phyloP scores from a whole-genome alignment of 2,888 invertebrate species.

The Odontocerum albicorne region DNA sequence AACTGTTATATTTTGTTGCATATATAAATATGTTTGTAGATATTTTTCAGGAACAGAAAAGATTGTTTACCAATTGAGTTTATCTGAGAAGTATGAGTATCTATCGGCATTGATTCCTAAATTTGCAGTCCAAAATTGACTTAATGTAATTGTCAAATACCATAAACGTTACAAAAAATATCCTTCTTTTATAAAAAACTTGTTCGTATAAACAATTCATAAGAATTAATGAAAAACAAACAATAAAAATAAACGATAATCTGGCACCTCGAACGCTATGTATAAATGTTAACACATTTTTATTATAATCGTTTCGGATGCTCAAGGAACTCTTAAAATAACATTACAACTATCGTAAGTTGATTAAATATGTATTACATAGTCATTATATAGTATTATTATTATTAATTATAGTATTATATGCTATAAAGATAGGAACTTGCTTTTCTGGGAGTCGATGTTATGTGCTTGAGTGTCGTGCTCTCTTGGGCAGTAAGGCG shows the following conservation, averaged over 20 bases:
- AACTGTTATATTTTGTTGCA: too few relatives aligned
- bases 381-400: constrained; percentile 61
- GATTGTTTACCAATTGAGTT: too few relatives aligned
- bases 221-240: constrained; percentile 28
- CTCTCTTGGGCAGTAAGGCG: constrained; percentile 9
- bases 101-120: too few relatives aligned
- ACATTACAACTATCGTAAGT: constrained; percentile 59
- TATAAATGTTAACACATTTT: constrained; percentile 61
- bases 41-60: too few relatives aligned
- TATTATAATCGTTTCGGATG: constrained; percentile 37
- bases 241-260: constrained; percentile 25
- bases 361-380: constrained; percentile 56
- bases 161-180: constrained; percentile 16
- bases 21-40: too few relatives aligned
- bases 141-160: constrained; percentile 4
- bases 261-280: constrained; percentile 40
- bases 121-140: constrained; percentile 1
- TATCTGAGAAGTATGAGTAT: too few relatives aligned
- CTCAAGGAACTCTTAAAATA: constrained; percentile 62
- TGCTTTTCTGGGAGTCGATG: constrained; percentile 62
- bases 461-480: constrained; percentile 38
- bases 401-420: constrained; percentile 63
- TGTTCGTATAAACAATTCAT: constrained; percentile 30
- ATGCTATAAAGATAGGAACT: constrained; percentile 64
- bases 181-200: constrained; percentile 24